phyloP scores from a whole-genome alignment of 2,113 vertebrate species.

The Trichomycterus rosablanca region DNA sequence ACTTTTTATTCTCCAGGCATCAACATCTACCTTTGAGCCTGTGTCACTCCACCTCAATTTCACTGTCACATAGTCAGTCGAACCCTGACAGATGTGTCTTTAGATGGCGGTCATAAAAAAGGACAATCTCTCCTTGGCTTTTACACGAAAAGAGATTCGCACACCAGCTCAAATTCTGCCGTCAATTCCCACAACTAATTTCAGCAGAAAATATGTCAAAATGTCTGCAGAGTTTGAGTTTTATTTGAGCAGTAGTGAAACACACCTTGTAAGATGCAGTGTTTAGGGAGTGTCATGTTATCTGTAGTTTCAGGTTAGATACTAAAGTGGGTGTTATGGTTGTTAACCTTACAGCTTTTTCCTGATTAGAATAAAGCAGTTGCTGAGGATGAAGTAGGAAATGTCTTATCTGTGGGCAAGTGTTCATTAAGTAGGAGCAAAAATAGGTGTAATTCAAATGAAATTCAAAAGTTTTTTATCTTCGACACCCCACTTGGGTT shows the following conservation, averaged over 20 bases:
- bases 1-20: conserved; percentile 28
- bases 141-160: conserved; percentile 18
- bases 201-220: conserved; percentile 27
- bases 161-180: conserved; percentile 1
- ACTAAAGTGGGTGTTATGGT: conserved; percentile 2
- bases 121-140: conserved; percentile 28
- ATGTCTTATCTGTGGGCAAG: too few relatives aligned
- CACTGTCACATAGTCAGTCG: conserved; percentile 37
- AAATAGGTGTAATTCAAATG: too few relatives aligned
- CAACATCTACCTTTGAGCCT: conserved; percentile 16
- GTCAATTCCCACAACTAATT: conserved; percentile 32
- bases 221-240: conserved; percentile 17
- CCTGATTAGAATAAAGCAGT: too few relatives aligned
- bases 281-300: not conserved
- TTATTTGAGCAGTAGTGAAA: not conserved
- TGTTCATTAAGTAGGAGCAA: too few relatives aligned
- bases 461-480: too few relatives aligned
- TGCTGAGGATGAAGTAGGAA: too few relatives aligned
- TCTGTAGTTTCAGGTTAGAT: not conserved
- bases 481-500: too few relatives aligned
- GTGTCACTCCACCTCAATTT: conserved; percentile 30
- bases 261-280: not conserved
- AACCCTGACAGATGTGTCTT: conserved; percentile 14
- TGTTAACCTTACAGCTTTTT: conserved; percentile 5
- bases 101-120: conserved; percentile 30